Evolutionary conservation across 1,140 invertebrate species (phyloP).

Genomic region (Eubasilissa regina): DNA sequence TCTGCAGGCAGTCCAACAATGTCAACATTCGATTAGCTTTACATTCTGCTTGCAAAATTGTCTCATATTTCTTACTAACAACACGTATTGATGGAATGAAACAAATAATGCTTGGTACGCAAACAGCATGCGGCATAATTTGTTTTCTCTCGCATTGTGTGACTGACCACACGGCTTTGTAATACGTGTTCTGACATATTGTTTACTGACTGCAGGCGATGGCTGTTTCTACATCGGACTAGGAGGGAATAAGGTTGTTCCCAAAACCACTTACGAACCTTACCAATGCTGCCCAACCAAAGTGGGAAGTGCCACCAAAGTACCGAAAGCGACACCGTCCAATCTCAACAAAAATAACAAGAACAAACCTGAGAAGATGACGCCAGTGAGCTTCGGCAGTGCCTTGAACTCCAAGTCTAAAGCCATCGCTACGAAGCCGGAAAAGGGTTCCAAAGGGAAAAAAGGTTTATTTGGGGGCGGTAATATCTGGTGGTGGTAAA

Average conservation of each 20-base stretch:
- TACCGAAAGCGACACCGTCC: slow-evolving; percentile 77
- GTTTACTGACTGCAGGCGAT: slow-evolving; percentile 84
- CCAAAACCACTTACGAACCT: slow-evolving; percentile 86
- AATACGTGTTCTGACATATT: slow-evolving; percentile 61
- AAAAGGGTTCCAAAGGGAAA: slow-evolving; percentile 77
- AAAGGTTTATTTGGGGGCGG: slow-evolving; percentile 87
- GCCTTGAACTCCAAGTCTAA: slow-evolving; percentile 66
- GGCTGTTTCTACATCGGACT: slow-evolving; percentile 96
- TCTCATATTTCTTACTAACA: slow-evolving; percentile 60
- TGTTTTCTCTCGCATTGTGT: slow-evolving; percentile 54
- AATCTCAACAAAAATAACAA: slow-evolving; percentile 63
- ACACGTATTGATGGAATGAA: slow-evolving; percentile 60
- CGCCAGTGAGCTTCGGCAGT: slow-evolving; percentile 48
- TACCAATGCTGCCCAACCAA: slow-evolving; percentile 93
- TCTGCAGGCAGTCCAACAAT: slow-evolving; percentile 66
- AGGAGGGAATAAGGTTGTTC: slow-evolving; percentile 86
- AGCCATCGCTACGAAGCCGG: slow-evolving; percentile 69
- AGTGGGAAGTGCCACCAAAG: slow-evolving; percentile 80
- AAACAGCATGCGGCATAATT: slow-evolving; percentile 54
- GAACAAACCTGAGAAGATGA: slow-evolving; percentile 49
- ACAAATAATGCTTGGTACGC: slow-evolving; percentile 58
- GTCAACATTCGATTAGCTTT: slow-evolving; percentile 58
- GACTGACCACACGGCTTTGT: slow-evolving; percentile 47
- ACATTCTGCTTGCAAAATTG: slow-evolving; percentile 59
- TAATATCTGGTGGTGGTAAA: slow-evolving; percentile 80